These are phyloP conservation scores for Microtus pennsylvanicus DNA, from an alignment of 2,113 vertebrate genomes.

Conservation along the genomic window DNA sequence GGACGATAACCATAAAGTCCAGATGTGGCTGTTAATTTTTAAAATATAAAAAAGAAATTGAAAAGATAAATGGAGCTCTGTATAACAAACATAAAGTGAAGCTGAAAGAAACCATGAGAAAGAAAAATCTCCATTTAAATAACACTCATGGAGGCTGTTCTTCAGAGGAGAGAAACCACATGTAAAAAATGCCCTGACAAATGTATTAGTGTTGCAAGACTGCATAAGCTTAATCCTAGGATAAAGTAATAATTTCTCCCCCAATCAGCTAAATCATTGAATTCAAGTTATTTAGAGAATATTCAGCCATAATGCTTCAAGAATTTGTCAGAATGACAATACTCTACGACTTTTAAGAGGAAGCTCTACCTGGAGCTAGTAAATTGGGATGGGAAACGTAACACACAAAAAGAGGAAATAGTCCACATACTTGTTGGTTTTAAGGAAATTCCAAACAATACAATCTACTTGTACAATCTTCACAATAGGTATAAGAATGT, in stretches of 20 bases:
- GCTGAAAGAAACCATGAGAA: not conserved
- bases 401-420: not conserved
- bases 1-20: not conserved
- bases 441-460: not conserved
- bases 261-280: not conserved
- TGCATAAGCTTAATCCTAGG: not conserved
- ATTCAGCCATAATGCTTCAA: not conserved
- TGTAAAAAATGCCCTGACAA: not conserved
- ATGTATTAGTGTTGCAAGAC: not conserved
- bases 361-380: accelerated
- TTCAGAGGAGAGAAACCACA: not conserved
- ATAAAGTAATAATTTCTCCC: not conserved
- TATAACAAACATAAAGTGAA: not conserved
- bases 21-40: not conserved
- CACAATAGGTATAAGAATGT: not conserved
- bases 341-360: not conserved
- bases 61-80: not conserved
- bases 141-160: not conserved
- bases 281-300: not conserved
- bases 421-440: not conserved
- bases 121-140: not conserved
- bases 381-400: not conserved
- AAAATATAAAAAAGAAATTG: not conserved
- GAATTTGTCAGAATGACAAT: not conserved
- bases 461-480: not conserved